phyloP scores from a whole-genome alignment of 2,888 invertebrate genomes.

The Trachelus troglodyta region DNA sequence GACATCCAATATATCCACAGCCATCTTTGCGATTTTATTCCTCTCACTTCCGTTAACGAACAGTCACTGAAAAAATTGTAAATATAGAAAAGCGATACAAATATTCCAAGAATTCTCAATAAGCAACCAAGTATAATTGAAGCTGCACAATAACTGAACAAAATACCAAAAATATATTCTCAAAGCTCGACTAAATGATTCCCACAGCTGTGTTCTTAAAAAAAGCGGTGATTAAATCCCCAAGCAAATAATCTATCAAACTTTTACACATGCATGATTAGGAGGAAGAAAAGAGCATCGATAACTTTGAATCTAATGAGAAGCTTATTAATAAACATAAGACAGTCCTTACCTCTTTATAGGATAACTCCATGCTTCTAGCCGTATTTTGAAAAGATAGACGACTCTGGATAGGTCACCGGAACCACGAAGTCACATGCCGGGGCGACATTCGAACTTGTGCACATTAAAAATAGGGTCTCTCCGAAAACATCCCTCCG shows the following conservation, averaged over 20 bases:
- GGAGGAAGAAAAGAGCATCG: not conserved
- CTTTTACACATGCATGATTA: not conserved
- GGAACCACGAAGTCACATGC: not conserved
- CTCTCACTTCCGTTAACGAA: not conserved
- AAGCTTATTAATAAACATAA: not conserved
- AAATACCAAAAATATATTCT: not conserved
- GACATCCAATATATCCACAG: constrained; percentile 79
- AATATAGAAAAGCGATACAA: not conserved
- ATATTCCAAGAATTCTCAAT: not conserved
- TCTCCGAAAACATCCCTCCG: not conserved
- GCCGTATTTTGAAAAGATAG: not conserved
- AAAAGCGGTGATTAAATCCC: not conserved
- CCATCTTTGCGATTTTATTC: constrained; percentile 68
- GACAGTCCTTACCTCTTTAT: not conserved
- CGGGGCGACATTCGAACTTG: not conserved
- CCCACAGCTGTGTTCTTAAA: not conserved
- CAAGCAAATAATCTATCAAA: not conserved
- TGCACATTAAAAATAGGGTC: not conserved
- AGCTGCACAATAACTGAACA: not conserved
- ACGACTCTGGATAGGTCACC: not conserved
- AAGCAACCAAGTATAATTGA: not conserved
- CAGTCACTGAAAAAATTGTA: not conserved
- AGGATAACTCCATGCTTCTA: not conserved
- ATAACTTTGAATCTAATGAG: not conserved
- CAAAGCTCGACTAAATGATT: not conserved